Conservation (phyloP, 2,888 invertebrate species). For the Parelbella ahira region DNA sequence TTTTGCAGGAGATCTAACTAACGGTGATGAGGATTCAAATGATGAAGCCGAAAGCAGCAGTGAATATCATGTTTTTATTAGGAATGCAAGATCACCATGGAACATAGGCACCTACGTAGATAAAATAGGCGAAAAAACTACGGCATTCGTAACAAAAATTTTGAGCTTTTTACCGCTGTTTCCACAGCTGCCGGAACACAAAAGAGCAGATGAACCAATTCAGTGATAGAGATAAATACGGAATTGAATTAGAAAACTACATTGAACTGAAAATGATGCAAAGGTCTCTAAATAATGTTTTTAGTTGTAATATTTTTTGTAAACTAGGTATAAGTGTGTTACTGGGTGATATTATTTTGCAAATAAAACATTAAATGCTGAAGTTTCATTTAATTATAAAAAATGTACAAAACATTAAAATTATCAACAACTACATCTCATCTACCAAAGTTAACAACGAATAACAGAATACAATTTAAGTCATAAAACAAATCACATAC, state of each 20-base stretch:
- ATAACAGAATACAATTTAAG: too few relatives aligned
- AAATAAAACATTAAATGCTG: too few relatives aligned
- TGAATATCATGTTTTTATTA: conserved; percentile 10
- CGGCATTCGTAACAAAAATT: conserved; percentile 37
- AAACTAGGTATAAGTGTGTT: too few relatives aligned
- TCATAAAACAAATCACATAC: neutral
- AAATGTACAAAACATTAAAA: too few relatives aligned
- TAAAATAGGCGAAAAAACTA: conserved; percentile 40
- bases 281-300: too few relatives aligned
- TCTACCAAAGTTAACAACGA: too few relatives aligned
- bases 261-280: too few relatives aligned
- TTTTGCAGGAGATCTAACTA: conserved; percentile 25
- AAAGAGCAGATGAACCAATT: neutral
- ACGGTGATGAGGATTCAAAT: conserved; percentile 41
- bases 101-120: conserved; percentile 36
- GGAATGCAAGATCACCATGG: conserved; percentile 47
- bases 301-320: too few relatives aligned
- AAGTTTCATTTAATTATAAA: too few relatives aligned
- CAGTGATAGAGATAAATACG: neutral
- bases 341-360: too few relatives aligned
- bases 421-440: too few relatives aligned
- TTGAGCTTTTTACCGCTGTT: conserved; percentile 51
- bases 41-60: conserved; percentile 38
- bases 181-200: conserved; percentile 37
- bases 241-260: too few relatives aligned